A percentile compares a stretch with the other conserved stretches of the same genome.
Evolutionary conservation across 2,888 invertebrate genomes (phyloP).

Genomic region (Toxonevra muliebris): DNA sequence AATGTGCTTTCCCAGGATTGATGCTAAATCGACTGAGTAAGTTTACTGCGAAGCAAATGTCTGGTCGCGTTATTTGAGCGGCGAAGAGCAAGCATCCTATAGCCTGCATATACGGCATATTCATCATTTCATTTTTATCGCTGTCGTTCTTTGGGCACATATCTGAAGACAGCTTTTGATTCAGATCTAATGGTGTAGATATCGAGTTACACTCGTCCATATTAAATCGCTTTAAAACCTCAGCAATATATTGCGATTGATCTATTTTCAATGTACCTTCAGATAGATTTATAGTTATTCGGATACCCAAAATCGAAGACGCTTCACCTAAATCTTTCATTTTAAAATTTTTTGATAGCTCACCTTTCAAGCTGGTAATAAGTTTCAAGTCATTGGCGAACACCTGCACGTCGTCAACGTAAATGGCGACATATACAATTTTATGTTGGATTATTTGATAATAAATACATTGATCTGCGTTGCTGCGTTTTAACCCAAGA

Average conservation of each 20-base stretch:
- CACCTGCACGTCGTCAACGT: constrained; percentile 39
- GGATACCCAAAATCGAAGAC: constrained; percentile 31
- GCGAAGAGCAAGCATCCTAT: constrained; percentile 35
- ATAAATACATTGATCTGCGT: constrained; percentile 30
- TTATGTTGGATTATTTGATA: constrained; percentile 5
- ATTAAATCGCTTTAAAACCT: constrained; percentile 30
- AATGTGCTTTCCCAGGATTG: too few species aligned
- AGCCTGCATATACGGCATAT: constrained; percentile 37
- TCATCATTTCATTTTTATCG: constrained; percentile 34
- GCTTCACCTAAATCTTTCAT: constrained; percentile 35
- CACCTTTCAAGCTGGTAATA: constrained; percentile 15
- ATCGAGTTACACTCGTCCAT: constrained; percentile 35
- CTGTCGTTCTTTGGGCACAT: constrained; percentile 37
- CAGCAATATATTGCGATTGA: constrained; percentile 37
- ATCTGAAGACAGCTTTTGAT: constrained; percentile 31
- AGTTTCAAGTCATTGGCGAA: constrained; percentile 26
- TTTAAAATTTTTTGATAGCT: constrained; percentile 26
- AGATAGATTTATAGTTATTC: constrained; percentile 25
- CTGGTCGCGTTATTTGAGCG: constrained; percentile 20
- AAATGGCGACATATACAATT: constrained; percentile 36
- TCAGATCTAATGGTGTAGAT: constrained; percentile 34
- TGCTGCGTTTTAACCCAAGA: constrained; percentile 21
- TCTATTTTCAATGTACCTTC: constrained; percentile 33
- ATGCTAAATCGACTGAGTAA: too few species aligned
- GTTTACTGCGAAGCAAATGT: too few species aligned